Conservation (phyloP, 2,797 vertebrate species). For the Coregonus ussuriensis region DNA sequence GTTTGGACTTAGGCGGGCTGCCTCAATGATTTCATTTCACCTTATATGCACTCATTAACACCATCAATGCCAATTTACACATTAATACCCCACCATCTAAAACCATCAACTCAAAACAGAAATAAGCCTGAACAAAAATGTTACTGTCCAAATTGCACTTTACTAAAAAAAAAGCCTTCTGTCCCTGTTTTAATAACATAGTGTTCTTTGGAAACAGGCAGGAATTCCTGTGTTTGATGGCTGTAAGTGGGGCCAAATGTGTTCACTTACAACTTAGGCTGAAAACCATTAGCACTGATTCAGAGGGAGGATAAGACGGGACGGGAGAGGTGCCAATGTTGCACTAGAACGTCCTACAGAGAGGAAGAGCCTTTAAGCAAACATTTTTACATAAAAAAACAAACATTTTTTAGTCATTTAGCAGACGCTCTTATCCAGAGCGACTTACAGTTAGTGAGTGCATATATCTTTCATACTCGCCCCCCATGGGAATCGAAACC, state of each 20-base stretch:
- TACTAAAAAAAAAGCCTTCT: constrained; percentile 31
- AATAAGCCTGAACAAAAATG: constrained; percentile 32
- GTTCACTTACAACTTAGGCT: constrained; percentile 43
- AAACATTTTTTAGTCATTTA: no score
- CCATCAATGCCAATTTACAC: not conserved
- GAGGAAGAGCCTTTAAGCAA: constrained; percentile 13
- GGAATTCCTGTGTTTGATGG: constrained; percentile 43
- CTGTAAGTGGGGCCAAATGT: constrained; percentile 65
- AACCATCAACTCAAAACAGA: constrained; percentile 21
- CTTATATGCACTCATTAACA: not conserved
- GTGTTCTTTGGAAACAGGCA: constrained; percentile 33
- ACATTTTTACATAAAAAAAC: not conserved
- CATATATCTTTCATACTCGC: no score
- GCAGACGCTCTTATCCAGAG: no score
- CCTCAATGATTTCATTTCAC: not conserved
- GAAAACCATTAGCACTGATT: constrained; percentile 54
- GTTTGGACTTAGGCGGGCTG: not conserved
- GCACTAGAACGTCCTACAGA: not conserved
- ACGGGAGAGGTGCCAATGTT: constrained; percentile 47
- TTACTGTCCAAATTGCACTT: constrained; percentile 41
- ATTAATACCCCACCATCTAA: constrained; percentile 4
- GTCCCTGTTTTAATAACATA: constrained; percentile 10
- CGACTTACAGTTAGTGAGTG: no score
- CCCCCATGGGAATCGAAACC: no score
- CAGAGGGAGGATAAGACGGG: constrained; percentile 6